Evolutionary conservation across 2,888 invertebrate genomes (phyloP), one percentile per base, ranked within the genome.

Genomic region (Caenorhabditis wallacei): DNA sequence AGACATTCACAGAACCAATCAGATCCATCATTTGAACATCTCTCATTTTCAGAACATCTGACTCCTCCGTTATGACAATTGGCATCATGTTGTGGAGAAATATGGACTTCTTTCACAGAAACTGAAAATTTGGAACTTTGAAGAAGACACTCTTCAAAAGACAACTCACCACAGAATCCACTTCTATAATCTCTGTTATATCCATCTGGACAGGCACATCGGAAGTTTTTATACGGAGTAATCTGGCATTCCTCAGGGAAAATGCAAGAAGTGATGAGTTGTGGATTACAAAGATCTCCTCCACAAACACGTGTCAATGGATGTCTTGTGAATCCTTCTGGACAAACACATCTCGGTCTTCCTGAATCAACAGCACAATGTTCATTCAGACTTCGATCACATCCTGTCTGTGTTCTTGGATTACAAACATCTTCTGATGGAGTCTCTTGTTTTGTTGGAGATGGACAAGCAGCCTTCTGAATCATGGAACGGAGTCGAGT

Each of bases 391-490:
- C 89, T 84, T 51, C 92, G 79, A 56, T 92, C 90, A 69, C 92
- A 92, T n/a, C 91, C 90, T 8, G 89, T 89, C 75, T 91, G 91
- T 11, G 89, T 86, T 48, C 87, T 64, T 37, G 89, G 84, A 68
- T 90, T 91, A 83, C 92, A 92, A n/a, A 79, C 79, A 63, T 87
- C 88, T 40, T 84, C 76, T 1, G 69, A 63, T 24, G 81, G 83
- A 2, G 81, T 72, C 16, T 84, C 83, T 30, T 85, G 82, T 59
- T 75, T 82, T 2, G 72, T 54, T 20, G 84, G 87, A 7, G 84
- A 69, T 16, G 91, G 92, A 82, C 92, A 92, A 1, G 91, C 90
- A 4, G 87, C 89, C 74, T 92, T 92, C 80, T 92, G 92, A 56
- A 92, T 91, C 81, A 91, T 84, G 18, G 90, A 90, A 5, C 92